Evolutionary conservation across 2,113 vertebrate species (phyloP).

Genomic region (Machaerirhynchus nigripectus): DNA sequence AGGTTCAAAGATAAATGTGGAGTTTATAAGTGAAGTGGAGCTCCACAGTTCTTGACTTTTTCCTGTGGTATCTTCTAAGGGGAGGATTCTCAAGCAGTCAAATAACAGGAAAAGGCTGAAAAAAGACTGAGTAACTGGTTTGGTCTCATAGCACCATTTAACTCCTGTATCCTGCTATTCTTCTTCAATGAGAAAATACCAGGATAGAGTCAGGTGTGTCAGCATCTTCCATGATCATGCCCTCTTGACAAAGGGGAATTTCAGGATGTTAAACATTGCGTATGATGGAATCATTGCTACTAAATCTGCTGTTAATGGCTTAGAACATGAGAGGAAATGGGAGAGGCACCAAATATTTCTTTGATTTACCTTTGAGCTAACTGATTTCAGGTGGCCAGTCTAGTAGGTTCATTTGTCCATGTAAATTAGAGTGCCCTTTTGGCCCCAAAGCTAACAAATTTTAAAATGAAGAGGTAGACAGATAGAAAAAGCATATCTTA

Average conservation of each 20-base stretch:
- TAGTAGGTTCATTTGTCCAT: neutral
- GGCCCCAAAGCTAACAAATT: slow-evolving; percentile 12
- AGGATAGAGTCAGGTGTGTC: neutral
- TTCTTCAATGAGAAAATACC: neutral
- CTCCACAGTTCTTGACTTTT: neutral
- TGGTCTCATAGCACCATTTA: neutral
- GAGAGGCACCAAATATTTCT: slow-evolving; percentile 23
- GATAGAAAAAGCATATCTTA: neutral
- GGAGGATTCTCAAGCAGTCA: neutral
- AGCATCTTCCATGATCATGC: neutral
- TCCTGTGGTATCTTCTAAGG: neutral
- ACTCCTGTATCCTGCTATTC: neutral
- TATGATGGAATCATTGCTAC: neutral
- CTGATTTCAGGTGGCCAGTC: slow-evolving; percentile 41
- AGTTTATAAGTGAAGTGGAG: neutral
- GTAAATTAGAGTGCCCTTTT: slow-evolving; percentile 28
- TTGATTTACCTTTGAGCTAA: slow-evolving; percentile 56
- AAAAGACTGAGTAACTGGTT: neutral
- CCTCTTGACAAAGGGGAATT: neutral
- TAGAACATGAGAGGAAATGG: neutral
- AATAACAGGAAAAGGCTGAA: neutral
- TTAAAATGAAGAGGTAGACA: neutral
- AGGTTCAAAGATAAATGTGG: neutral
- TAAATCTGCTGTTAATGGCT: neutral
- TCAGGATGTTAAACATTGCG: neutral